phyloP scores from a whole-genome alignment of 2,797 vertebrate species.

The Serranus cabrilla region DNA sequence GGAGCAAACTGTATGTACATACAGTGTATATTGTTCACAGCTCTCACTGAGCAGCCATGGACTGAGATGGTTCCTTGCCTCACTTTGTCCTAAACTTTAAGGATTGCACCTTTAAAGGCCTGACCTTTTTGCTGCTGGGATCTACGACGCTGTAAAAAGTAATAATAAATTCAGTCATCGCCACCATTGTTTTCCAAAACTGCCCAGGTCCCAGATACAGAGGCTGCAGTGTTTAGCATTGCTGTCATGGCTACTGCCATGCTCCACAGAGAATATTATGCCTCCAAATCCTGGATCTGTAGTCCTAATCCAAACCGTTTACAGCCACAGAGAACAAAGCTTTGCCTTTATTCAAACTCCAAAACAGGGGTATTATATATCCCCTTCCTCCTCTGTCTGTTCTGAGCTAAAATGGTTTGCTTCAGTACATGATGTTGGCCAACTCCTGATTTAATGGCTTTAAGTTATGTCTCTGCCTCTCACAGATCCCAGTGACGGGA shows the following conservation, averaged over 20 bases:
- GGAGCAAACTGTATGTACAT: neutral
- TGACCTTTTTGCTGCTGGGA: constrained; percentile 34
- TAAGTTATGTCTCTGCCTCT: constrained; percentile 37
- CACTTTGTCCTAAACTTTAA: neutral
- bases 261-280: constrained; percentile 66
- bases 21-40: too few relatives aligned
- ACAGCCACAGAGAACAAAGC: constrained; percentile 78
- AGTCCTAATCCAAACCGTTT: constrained; percentile 73
- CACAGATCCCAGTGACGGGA: constrained; percentile 40
- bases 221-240: constrained; percentile 66
- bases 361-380: constrained; percentile 66
- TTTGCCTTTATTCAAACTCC: constrained; percentile 66
- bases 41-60: neutral
- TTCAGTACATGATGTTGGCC: constrained; percentile 37
- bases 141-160: constrained; percentile 1
- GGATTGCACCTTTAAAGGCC: neutral
- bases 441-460: constrained; percentile 62
- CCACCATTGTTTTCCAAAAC: constrained; percentile 60
- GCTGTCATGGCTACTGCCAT: constrained; percentile 63
- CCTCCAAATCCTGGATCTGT: constrained; percentile 76
- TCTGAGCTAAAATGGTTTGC: constrained; percentile 57
- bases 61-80: neutral
- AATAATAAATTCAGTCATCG: constrained; percentile 38
- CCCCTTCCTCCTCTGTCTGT: constrained; percentile 47
- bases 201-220: constrained; percentile 55